phyloP scores from a whole-genome alignment of 2,113 vertebrate genomes.

The Eonycteris spelaea region DNA sequence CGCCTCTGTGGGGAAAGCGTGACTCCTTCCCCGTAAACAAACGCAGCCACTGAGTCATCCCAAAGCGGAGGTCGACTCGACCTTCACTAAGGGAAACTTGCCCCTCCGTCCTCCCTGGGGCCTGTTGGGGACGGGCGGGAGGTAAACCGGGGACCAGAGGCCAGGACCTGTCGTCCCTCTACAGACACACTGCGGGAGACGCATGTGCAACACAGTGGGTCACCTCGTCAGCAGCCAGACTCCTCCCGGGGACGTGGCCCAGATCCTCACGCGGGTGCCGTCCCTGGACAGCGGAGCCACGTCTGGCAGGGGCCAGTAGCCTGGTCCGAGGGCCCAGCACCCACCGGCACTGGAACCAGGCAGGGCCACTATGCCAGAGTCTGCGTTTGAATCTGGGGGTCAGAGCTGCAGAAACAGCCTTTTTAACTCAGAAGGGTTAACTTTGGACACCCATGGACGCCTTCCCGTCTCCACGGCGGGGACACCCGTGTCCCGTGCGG shows the following conservation, averaged over 20 bases:
- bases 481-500: too few relatives aligned
- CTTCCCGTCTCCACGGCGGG: too few relatives aligned
- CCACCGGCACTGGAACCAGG: rapidly evolving
- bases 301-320: neutral
- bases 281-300: neutral
- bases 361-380: neutral
- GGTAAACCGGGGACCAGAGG: too few relatives aligned
- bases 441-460: too few relatives aligned
- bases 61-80: neutral
- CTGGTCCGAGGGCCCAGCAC: neutral
- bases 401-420: neutral
- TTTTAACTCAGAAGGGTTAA: neutral
- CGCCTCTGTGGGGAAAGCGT: neutral
- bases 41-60: neutral
- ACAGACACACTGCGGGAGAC: too few relatives aligned
- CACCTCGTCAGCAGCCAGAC: neutral
- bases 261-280: neutral
- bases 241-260: rapidly evolving
- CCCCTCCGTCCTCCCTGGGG: neutral
- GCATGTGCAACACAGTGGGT: neutral
- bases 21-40: neutral
- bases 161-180: too few relatives aligned
- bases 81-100: neutral
- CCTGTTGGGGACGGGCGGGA: neutral
- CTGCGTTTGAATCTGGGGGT: neutral